A percentile compares a stretch with the other conserved stretches of the same genome.
These are phyloP conservation scores for Drosophila lowei DNA, from an alignment of 1,140 invertebrate genomes.

Conservation along the genomic window DNA sequence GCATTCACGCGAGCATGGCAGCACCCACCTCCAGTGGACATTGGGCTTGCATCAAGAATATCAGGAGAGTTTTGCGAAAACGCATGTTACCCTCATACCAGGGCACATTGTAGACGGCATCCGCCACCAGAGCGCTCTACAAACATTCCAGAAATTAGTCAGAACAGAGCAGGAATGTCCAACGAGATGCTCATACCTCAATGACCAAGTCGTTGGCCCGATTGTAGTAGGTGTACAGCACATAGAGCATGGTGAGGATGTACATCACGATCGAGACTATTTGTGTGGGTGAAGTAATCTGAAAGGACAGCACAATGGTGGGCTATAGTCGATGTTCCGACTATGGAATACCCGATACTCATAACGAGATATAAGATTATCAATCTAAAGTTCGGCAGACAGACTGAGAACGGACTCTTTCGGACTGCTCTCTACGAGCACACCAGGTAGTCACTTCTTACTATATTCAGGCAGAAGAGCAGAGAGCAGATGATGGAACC, in stretches of 20 bases:
- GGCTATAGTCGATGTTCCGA: background rate
- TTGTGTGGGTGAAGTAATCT: slow-evolving; percentile 58
- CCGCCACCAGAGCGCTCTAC: slow-evolving; percentile 48
- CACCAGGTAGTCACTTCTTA: too few relatives aligned
- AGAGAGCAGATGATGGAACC: slow-evolving; percentile 63
- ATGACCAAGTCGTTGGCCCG: slow-evolving; percentile 71
- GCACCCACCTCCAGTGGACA: slow-evolving; percentile 64
- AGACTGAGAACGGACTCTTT: too few relatives aligned
- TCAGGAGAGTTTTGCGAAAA: slow-evolving; percentile 68
- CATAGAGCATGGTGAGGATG: slow-evolving; percentile 75
- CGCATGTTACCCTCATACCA: slow-evolving; percentile 51
- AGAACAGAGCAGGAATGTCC: too few relatives aligned
- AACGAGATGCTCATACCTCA: slow-evolving; percentile 42
- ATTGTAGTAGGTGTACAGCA: slow-evolving; percentile 76
- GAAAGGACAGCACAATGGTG: background rate
- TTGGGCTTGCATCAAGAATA: slow-evolving; percentile 75
- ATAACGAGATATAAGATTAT: too few relatives aligned
- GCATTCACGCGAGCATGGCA: background rate
- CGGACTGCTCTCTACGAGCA: too few relatives aligned
- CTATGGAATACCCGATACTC: too few relatives aligned
- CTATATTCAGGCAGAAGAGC: slow-evolving; percentile 76
- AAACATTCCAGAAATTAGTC: background rate
- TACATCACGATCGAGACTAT: slow-evolving; percentile 70
- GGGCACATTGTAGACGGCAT: slow-evolving; percentile 63
- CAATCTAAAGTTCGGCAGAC: too few relatives aligned